Evolutionary conservation across 2,888 invertebrate genomes (phyloP), one percentile per base, ranked within the genome.

Genomic region (Macrostomum cliftonense): DNA sequence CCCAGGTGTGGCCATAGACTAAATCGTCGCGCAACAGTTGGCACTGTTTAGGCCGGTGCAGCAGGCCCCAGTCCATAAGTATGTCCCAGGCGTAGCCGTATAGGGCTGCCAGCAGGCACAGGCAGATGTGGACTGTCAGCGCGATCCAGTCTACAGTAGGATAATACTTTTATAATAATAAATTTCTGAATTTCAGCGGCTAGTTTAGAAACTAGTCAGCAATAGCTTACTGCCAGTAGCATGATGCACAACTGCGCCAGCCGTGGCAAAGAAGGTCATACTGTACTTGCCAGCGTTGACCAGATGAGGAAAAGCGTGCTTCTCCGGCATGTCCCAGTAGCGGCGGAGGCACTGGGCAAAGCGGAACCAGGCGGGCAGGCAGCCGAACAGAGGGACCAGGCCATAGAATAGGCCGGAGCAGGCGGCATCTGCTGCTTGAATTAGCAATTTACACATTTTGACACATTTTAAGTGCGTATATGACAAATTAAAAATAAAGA

Each of bases 71-170:
- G 75, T 97, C 97, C 84, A 97, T 87, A 73, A 85, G 87, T 37
- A 95, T 82, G 70, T 97, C 95, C 95, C 97, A 97, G 1, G 84
- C 82, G 69, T 89, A 88, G 0, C 93, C 86, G 71, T 97, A 97
- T 52, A 83, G 78, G 0, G 95, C 91, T 47, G 86, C 88, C 2
- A 88, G 71, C 37, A 91, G 68, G 16, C 72, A 70, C 9, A 58
- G 28, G 9, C 28, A 28, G 28, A 28, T 28, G 28, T 28, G 28
- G 9, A 28, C 28, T 28, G 28, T 28, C 28, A 28, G 28, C 4
- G 28, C 28, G 28, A 28, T 28, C 28, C 28, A 28, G 28, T 28
- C 28, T 28, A 9, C 9, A 9, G 28, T 4, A 28, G 28, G 4
- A 9, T 4, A 28, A 28, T 7, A 28, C 9, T 7, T 28, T 28